These are phyloP conservation scores for Distichodus sexfasciatus DNA, from an alignment of 2,797 vertebrate species.

Conservation along the genomic window DNA sequence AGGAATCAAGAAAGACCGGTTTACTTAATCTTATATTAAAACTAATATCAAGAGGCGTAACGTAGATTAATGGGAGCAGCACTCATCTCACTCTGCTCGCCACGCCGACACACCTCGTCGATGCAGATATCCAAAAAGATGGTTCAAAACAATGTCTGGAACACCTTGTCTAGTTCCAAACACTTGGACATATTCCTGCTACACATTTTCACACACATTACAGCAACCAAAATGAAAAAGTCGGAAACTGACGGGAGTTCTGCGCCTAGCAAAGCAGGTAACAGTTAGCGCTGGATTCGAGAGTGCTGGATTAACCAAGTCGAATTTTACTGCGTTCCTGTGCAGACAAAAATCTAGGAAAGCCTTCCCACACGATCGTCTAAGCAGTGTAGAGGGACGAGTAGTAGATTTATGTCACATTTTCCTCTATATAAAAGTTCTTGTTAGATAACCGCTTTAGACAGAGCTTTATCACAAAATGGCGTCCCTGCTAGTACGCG, in stretches of 20 bases:
- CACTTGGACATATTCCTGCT: background rate
- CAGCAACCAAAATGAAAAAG: background rate
- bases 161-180: background rate
- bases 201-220: background rate
- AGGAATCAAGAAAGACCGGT: no score
- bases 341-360: no score
- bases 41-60: no score
- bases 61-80: no score
- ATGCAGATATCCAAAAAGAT: background rate
- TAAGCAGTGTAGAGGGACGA: accelerated
- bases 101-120: background rate
- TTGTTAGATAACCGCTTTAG: background rate
- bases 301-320: no score
- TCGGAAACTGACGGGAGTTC: no score
- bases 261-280: no score
- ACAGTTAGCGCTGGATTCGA: no score
- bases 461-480: slow-evolving; percentile 41
- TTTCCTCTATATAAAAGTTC: background rate
- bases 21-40: no score
- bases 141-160: background rate
- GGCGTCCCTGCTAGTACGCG: slow-evolving; percentile 38
- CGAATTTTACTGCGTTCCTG: no score
- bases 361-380: background rate
- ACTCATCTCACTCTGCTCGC: no score
- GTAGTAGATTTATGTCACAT: background rate